Evolutionary conservation across 2,797 vertebrate species (phyloP), one percentile per base, ranked within the genome.

Genomic region (Pelochelys cantorii): DNA sequence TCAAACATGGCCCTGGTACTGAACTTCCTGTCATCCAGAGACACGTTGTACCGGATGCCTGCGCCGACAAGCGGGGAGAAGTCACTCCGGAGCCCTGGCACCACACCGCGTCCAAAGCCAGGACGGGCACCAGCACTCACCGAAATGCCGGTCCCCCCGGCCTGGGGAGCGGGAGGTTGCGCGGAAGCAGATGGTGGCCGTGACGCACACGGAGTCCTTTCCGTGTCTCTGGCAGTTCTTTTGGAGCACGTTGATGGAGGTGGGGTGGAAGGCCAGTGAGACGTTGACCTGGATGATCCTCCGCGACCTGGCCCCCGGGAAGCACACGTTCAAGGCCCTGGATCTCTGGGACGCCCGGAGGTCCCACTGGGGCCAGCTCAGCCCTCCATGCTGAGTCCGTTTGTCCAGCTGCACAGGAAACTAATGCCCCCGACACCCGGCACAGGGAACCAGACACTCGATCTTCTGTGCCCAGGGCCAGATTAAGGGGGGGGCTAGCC

Each of bases 201-300:
- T 98, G 65, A 99, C 97, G 82, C 99, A 99, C 55, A 98, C 98
- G 0, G 98, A 99, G 31, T 99, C 99, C 87, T 99, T 97, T 93
- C 98, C 97, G 1, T 98, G 98, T 13, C 98, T 97, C 88, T 97
- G 98, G 95, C 99, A 99, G 91, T 98, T 98, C 96, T 98, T 99
- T 96, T 98, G 99, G 75, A 99, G 98, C 92, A 99, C 98, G 12
- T 99, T 99, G 96, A 99, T 98, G 92, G 98, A 98, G 11, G 98
- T 95, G 0, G 99, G 99, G 87, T 97, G 98, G 96, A 99, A 98
- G 59, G 97, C 97, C 95, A 99, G 93, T 5, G 98, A 98, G 15
- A 98, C 97, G 23, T 98, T 98, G 96, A 99, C 97, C 95, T 98
- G 98, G 56, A 99, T 98, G 3, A 99, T 99, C 93, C 98, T 98